These are phyloP conservation scores for Ceratina australensis DNA, from an alignment of 1,140 invertebrate genomes.

Conservation along the genomic window DNA sequence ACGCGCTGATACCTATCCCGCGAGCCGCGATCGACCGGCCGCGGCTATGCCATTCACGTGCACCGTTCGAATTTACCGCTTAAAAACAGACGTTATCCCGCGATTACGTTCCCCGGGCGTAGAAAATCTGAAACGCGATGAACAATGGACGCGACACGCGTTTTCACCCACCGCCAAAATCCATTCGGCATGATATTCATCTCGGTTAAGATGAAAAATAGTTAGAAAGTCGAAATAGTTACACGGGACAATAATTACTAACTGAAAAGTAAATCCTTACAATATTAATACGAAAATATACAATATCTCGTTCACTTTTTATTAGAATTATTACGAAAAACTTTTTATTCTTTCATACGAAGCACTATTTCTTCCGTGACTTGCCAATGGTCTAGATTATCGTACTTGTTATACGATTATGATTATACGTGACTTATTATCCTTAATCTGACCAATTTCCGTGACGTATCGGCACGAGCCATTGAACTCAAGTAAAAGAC, in stretches of 20 bases:
- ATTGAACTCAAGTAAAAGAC: not conserved
- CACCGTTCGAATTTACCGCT: slow-evolving; percentile 57
- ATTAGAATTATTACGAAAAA: too few relatives aligned
- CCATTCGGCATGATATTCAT: not conserved
- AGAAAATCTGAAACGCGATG: slow-evolving; percentile 20
- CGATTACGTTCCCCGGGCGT: slow-evolving; percentile 51
- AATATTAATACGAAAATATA: too few relatives aligned
- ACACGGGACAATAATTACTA: too few relatives aligned
- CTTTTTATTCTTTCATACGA: too few relatives aligned
- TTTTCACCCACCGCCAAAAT: not conserved
- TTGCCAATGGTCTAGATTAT: too few relatives aligned
- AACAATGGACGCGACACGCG: slow-evolving; percentile 19
- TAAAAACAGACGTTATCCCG: slow-evolving; percentile 63
- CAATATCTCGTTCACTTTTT: too few relatives aligned
- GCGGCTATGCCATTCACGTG: slow-evolving; percentile 40
- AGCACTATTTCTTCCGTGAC: too few relatives aligned
- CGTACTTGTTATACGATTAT: too few relatives aligned
- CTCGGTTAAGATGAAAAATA: not conserved
- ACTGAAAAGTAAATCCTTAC: too few relatives aligned
- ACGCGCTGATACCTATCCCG: slow-evolving; percentile 44
- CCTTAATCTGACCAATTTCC: not conserved
- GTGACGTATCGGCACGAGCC: too few relatives aligned
- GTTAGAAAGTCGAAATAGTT: not conserved
- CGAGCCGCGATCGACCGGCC: slow-evolving; percentile 39
- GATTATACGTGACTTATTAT: too few relatives aligned